Evolutionary conservation across 2,797 vertebrate species (phyloP).

Genomic region (Diceros bicornis): DNA sequence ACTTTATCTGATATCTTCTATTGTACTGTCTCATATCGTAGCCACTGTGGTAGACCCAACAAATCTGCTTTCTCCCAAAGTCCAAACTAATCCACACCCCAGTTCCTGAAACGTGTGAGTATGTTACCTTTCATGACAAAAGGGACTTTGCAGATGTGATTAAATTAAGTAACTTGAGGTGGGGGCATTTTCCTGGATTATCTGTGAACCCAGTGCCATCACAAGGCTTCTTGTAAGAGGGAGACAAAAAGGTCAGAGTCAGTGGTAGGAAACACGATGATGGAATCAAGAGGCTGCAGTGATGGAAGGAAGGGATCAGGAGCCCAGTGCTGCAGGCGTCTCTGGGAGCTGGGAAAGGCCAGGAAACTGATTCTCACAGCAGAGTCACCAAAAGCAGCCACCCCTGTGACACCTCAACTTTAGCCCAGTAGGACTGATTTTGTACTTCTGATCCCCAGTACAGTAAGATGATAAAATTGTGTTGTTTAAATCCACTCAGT

Average conservation of each 20-base stretch:
- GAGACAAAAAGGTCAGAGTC: neutral
- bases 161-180: neutral
- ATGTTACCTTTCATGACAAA: neutral
- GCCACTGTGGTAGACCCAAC: neutral
- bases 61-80: neutral
- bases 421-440: too few relatives aligned
- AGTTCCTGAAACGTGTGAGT: neutral
- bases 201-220: neutral
- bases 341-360: too few relatives aligned
- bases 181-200: neutral
- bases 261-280: neutral
- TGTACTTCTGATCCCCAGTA: neutral
- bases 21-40: too few relatives aligned
- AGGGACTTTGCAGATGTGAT: too few relatives aligned
- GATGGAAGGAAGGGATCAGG: neutral
- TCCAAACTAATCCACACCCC: neutral
- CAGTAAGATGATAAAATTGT: neutral
- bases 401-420: too few relatives aligned
- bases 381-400: too few relatives aligned
- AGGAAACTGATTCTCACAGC: too few relatives aligned
- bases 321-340: neutral
- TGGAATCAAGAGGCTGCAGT: neutral
- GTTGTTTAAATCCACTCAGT: neutral
- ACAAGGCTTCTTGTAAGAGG: neutral
- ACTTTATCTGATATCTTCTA: neutral